phyloP scores from a whole-genome alignment of 2,888 invertebrate species.

The Apamea anceps region DNA sequence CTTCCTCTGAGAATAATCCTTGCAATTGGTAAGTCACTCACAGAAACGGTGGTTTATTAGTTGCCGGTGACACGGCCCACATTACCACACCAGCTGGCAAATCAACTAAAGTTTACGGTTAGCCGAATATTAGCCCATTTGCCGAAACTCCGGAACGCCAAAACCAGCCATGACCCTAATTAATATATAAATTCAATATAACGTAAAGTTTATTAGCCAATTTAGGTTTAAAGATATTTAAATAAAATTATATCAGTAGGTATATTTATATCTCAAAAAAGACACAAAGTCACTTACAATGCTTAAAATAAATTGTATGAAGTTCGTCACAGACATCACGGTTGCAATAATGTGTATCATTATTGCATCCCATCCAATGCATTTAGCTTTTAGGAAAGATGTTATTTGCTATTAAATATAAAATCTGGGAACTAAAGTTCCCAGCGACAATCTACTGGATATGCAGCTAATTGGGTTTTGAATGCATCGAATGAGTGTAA shows the following conservation, averaged over 20 bases:
- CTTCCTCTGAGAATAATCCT: neutral
- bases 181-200: conserved; percentile 35
- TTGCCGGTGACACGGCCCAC: conserved; percentile 1
- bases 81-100: conserved; percentile 26
- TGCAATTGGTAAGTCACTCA: neutral
- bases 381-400: neutral
- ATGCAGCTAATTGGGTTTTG: neutral
- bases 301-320: neutral
- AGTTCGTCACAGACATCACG: neutral
- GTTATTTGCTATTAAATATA: neutral
- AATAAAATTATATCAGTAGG: too few species aligned
- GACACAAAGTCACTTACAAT: neutral
- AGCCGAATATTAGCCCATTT: conserved; percentile 25
- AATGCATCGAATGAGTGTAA: neutral
- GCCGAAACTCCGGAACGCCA: neutral
- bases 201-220: conserved; percentile 43
- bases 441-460: too few species aligned
- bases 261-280: neutral
- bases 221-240: conserved; percentile 17
- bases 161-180: conserved; percentile 19
- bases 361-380: neutral
- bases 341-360: neutral
- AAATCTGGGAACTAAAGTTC: too few species aligned
- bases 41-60: conserved; percentile 3
- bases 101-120: conserved; percentile 37